These are phyloP conservation scores for Encarsia formosa DNA, from an alignment of 2,888 invertebrate genomes.

Conservation along the genomic window DNA sequence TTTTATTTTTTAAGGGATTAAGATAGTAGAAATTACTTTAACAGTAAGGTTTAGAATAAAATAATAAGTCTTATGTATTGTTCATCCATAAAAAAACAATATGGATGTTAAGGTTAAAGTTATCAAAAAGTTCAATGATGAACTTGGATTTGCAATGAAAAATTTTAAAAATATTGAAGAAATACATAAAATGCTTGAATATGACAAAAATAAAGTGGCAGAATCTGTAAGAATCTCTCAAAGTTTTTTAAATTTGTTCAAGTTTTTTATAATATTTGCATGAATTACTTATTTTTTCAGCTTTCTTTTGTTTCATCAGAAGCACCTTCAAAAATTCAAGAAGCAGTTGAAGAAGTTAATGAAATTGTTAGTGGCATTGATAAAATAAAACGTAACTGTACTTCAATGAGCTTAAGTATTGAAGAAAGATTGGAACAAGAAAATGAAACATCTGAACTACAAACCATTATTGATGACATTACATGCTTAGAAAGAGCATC, in stretches of 20 bases:
- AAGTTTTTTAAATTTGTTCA: slow-evolving; percentile 10
- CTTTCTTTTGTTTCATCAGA: slow-evolving; percentile 61
- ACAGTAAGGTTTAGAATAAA: no score
- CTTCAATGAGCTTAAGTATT: slow-evolving; percentile 45
- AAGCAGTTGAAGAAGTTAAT: slow-evolving; percentile 63
- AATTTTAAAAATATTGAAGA: slow-evolving; percentile 55
- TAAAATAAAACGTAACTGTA: slow-evolving; percentile 51
- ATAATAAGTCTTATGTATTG: no score
- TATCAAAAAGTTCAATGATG: slow-evolving; percentile 54
- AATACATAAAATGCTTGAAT: slow-evolving; percentile 50
- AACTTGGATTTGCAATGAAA: slow-evolving; percentile 56
- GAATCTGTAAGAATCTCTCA: slow-evolving; percentile 49
- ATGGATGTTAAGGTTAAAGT: slow-evolving; percentile 49
- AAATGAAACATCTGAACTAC: slow-evolving; percentile 54
- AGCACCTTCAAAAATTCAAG: slow-evolving; percentile 61
- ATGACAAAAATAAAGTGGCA: slow-evolving; percentile 50
- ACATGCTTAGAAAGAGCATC: slow-evolving; percentile 57
- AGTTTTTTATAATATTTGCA: slow-evolving; percentile 1
- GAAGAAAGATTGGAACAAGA: slow-evolving; percentile 42
- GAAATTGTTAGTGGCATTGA: slow-evolving; percentile 52
- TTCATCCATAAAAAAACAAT: no score
- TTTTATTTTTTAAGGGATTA: no score
- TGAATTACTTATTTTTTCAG: slow-evolving; percentile 48
- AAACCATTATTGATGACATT: slow-evolving; percentile 58
- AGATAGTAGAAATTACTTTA: no score